These are phyloP conservation scores for Augochlorella aurata DNA, from an alignment of 2,888 invertebrate species.

Conservation along the genomic window DNA sequence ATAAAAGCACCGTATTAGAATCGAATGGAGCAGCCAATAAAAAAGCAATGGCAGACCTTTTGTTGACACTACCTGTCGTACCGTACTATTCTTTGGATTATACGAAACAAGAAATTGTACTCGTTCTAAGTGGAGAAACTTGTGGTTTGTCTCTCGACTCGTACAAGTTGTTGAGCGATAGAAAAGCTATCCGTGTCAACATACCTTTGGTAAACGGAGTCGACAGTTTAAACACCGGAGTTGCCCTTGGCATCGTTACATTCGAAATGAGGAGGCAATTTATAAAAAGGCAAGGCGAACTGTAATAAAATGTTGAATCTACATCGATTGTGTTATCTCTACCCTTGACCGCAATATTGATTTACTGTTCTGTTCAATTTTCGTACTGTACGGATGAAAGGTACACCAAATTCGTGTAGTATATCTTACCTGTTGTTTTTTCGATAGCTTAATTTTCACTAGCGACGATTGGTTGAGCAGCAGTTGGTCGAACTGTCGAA, in stretches of 20 bases:
- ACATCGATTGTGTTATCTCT: not conserved
- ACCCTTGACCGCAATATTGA: too few relatives aligned
- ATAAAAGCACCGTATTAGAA: not conserved
- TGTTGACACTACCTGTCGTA: conserved; percentile 82
- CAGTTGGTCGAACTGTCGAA: conserved; percentile 42
- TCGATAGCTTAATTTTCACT: conserved; percentile 20
- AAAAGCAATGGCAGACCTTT: conserved; percentile 43
- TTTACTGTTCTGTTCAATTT: too few relatives aligned
- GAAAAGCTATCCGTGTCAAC: conserved; percentile 87
- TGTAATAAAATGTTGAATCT: conserved; percentile 32
- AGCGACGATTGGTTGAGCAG: conserved; percentile 35
- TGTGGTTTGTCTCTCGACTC: conserved; percentile 91
- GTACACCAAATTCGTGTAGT: not conserved
- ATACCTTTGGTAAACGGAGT: conserved; percentile 90
- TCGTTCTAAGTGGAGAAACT: conserved; percentile 95
- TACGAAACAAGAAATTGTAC: conserved; percentile 83
- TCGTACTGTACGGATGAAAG: too few relatives aligned
- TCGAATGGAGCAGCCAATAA: conserved; percentile 21
- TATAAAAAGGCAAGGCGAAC: conserved; percentile 24
- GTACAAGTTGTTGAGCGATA: conserved; percentile 85
- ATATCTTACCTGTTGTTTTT: not conserved
- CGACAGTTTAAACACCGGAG: conserved; percentile 93
- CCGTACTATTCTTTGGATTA: conserved; percentile 87
- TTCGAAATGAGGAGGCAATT: conserved; percentile 92
- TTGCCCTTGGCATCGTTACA: conserved; percentile 91